phyloP scores from a whole-genome alignment of 1,140 invertebrate genomes.

The Bicyclus anynana region DNA sequence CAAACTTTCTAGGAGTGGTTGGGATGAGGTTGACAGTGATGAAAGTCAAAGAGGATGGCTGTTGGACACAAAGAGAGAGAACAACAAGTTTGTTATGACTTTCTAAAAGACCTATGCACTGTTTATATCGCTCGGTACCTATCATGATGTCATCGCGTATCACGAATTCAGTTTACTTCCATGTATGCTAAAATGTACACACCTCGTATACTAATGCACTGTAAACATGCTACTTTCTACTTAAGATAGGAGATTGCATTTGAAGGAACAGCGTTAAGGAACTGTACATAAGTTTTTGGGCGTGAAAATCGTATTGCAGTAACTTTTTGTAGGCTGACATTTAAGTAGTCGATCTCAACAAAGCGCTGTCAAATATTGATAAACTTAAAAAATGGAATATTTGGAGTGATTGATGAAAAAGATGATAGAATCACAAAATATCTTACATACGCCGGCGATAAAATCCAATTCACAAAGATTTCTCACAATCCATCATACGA shows the following conservation, averaged over 20 bases:
- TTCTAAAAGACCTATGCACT: slow-evolving; percentile 1
- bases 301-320: background rate
- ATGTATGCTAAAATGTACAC: slow-evolving; percentile 4
- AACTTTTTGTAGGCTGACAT: slow-evolving; percentile 27
- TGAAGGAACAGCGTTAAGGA: background rate
- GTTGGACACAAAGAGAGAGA: background rate
- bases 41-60: too few relatives aligned
- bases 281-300: background rate
- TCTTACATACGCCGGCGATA: background rate
- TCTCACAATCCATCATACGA: background rate
- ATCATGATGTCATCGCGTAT: slow-evolving; percentile 22
- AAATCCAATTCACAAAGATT: slow-evolving; percentile 20
- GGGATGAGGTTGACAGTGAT: too few relatives aligned
- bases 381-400: background rate
- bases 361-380: slow-evolving; percentile 29
- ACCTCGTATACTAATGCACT: slow-evolving; percentile 2
- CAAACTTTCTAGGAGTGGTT: too few relatives aligned
- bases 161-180: slow-evolving; percentile 14
- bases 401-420: too few relatives aligned
- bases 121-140: slow-evolving; percentile 1
- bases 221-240: slow-evolving; percentile 13
- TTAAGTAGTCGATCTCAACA: slow-evolving; percentile 23
- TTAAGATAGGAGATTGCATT: background rate
- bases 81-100: background rate
- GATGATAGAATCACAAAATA: background rate